A percentile compares a stretch with the other conserved stretches of the same genome.
phyloP scores from a whole-genome alignment of 2,888 invertebrate species.

The Esperia sulphurella region DNA sequence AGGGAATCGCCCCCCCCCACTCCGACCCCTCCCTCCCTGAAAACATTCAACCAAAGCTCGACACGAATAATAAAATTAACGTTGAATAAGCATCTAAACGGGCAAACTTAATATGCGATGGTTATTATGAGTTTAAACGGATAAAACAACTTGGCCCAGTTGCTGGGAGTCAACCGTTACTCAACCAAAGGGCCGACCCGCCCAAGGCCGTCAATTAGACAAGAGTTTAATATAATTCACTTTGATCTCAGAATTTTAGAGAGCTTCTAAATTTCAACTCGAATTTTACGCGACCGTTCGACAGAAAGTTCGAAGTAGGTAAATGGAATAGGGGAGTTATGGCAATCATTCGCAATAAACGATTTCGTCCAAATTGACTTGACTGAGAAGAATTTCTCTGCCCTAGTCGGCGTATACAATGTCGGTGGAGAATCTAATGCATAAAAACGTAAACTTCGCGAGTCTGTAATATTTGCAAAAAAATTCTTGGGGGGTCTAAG shows the following conservation, averaged over 20 bases:
- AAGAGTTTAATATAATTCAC: conserved; percentile 28
- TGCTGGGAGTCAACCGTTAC: background rate
- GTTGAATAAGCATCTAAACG: background rate
- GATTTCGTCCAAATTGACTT: conserved; percentile 1
- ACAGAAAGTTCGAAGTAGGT: background rate
- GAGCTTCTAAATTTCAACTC: conserved; percentile 7
- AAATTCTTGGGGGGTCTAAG: no score
- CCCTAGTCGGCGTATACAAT: no score
- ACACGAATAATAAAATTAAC: background rate
- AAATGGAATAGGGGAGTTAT: conserved; percentile 5
- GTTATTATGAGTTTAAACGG: background rate
- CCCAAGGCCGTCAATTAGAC: conserved; percentile 27
- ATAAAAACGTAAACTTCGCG: no score
- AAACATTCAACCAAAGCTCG: no score
- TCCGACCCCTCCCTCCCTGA: no score
- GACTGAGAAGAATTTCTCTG: background rate
- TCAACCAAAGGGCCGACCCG: conserved; percentile 4
- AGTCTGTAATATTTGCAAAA: no score
- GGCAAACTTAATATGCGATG: background rate
- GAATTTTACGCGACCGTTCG: conserved; percentile 1
- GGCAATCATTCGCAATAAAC: background rate
- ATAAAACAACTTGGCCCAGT: background rate
- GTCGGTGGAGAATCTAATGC: no score
- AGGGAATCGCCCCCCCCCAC: no score
- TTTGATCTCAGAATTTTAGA: conserved; percentile 22